phyloP scores from a whole-genome alignment of 2,113 vertebrate species.

The Tachysurus fulvidraco region DNA sequence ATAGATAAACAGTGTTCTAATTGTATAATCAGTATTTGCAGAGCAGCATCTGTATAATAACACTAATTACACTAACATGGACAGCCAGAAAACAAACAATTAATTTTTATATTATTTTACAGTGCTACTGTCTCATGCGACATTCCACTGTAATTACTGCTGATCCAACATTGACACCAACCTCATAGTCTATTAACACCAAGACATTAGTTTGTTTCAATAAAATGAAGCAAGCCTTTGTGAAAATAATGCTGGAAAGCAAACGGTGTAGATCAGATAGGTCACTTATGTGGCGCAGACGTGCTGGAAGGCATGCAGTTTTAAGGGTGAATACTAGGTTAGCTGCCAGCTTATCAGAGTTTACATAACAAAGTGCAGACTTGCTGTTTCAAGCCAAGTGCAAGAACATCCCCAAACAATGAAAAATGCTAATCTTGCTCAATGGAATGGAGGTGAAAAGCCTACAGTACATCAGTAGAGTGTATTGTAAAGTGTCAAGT shows the following conservation, averaged over 20 bases:
- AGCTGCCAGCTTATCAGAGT: not conserved
- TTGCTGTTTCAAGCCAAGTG: not conserved
- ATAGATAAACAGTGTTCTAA: not conserved
- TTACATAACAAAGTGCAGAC: not conserved
- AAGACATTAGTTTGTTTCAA: not conserved
- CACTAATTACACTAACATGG: not conserved
- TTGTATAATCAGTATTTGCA: not conserved
- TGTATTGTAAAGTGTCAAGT: constrained; percentile 18
- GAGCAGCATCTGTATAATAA: not conserved
- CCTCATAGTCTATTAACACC: not conserved
- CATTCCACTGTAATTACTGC: not conserved
- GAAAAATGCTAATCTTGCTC: not conserved
- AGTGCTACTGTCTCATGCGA: not conserved
- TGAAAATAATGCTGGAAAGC: not conserved
- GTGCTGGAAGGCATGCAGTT: not conserved
- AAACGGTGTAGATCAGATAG: not conserved
- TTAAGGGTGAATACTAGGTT: not conserved
- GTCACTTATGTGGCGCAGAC: not conserved
- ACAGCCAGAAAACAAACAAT: not conserved
- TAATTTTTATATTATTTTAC: not conserved
- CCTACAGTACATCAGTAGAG: not conserved
- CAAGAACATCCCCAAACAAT: not conserved
- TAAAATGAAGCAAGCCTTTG: not conserved
- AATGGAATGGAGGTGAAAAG: not conserved
- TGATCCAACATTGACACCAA: not conserved